Conservation (phyloP, 2,888 invertebrate species). For the Selenia dentaria region DNA sequence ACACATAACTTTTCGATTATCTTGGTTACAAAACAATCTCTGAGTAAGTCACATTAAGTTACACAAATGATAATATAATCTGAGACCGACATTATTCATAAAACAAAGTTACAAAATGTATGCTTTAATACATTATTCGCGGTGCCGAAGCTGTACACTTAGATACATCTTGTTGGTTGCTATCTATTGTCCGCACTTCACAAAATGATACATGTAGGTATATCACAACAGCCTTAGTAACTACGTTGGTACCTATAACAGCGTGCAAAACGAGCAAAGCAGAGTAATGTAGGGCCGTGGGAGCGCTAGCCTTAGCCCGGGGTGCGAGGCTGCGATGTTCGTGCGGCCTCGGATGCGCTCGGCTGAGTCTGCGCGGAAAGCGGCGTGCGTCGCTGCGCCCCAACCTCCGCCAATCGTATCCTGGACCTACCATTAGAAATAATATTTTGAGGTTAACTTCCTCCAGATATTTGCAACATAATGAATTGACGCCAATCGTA, state of each 20-base stretch:
- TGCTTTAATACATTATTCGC: background rate
- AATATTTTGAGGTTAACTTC: slow-evolving; percentile 81
- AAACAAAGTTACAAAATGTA: background rate
- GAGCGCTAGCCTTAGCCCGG: slow-evolving; percentile 26
- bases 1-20: no score
- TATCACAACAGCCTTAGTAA: slow-evolving; percentile 6
- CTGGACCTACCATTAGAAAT: slow-evolving; percentile 78
- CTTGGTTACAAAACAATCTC: no score
- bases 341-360: slow-evolving; percentile 52
- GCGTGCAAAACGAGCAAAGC: slow-evolving; percentile 34
- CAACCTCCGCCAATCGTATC: slow-evolving; percentile 67
- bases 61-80: no score
- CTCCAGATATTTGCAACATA: slow-evolving; percentile 51
- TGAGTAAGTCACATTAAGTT: no score
- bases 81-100: no score
- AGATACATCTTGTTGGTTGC: slow-evolving; percentile 28
- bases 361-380: slow-evolving; percentile 52
- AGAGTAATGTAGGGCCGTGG: slow-evolving; percentile 40
- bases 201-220: slow-evolving; percentile 24
- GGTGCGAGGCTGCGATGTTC: slow-evolving; percentile 44
- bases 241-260: slow-evolving; percentile 7
- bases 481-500: slow-evolving; percentile 58
- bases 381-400: slow-evolving; percentile 50
- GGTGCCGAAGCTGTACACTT: slow-evolving; percentile 19
- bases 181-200: slow-evolving; percentile 32